Evolutionary conservation across 2,113 vertebrate genomes (phyloP).

Genomic region (Montifringilla adamsi): DNA sequence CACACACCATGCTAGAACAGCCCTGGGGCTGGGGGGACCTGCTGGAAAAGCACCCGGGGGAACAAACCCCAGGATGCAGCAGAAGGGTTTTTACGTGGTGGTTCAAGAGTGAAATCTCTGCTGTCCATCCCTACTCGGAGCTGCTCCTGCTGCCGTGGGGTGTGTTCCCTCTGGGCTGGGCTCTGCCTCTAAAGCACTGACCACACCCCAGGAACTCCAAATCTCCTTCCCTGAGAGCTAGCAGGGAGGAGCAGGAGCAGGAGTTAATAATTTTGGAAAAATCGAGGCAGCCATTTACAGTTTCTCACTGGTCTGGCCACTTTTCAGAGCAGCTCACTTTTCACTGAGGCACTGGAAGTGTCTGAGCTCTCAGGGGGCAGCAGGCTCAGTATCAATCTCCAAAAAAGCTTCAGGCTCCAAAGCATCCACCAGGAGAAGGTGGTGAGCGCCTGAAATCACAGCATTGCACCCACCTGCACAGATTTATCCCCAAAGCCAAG

Average conservation of each 20-base stretch:
- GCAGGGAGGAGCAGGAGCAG: neutral
- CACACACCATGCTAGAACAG: neutral
- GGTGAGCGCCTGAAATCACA: neutral
- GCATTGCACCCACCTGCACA: neutral
- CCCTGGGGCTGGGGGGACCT: neutral
- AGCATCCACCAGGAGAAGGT: neutral
- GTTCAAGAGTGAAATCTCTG: neutral
- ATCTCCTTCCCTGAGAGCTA: neutral
- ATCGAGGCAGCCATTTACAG: neutral
- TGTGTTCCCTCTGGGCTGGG: neutral
- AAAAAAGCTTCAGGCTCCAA: neutral
- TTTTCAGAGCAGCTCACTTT: neutral
- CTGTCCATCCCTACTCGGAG: accelerated
- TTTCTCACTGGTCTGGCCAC: accelerated
- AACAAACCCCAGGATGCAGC: neutral
- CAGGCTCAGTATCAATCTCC: accelerated
- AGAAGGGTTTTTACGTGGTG: accelerated
- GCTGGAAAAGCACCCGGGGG: neutral
- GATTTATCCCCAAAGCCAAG: neutral
- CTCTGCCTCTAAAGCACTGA: neutral
- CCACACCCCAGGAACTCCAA: neutral
- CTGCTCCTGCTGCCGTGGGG: neutral
- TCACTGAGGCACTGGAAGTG: accelerated
- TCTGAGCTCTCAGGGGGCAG: neutral
- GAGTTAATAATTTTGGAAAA: neutral